phyloP scores from a whole-genome alignment of 2,113 vertebrate genomes.

The Nothobranchius kuhntae region DNA sequence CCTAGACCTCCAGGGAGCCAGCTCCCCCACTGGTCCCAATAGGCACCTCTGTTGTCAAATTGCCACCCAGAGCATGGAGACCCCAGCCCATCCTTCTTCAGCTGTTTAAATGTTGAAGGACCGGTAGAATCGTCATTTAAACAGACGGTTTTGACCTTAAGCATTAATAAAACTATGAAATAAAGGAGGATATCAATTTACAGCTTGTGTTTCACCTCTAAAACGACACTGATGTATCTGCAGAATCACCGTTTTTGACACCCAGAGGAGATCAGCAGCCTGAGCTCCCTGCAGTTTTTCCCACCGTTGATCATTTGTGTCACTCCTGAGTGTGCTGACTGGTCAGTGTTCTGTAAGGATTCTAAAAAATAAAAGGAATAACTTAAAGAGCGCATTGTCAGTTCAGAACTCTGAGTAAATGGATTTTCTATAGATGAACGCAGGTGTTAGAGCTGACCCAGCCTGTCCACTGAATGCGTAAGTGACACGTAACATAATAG shows the following conservation, averaged over 20 bases:
- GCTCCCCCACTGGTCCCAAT: too few relatives aligned
- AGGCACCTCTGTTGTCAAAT: too few relatives aligned
- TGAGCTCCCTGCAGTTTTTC: neutral
- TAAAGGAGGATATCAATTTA: neutral
- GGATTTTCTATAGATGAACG: too few relatives aligned
- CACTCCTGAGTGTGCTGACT: neutral
- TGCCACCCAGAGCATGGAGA: too few relatives aligned
- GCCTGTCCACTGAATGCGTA: too few relatives aligned
- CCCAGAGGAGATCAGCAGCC: neutral
- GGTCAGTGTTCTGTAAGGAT: neutral
- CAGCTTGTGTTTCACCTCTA: conserved; percentile 1
- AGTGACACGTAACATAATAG: too few relatives aligned
- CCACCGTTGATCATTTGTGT: conserved; percentile 3
- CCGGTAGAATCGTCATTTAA: neutral
- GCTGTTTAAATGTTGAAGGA: neutral
- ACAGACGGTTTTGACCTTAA: neutral
- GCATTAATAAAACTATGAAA: neutral
- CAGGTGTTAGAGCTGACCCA: too few relatives aligned
- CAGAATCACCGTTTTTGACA: neutral
- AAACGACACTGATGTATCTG: neutral
- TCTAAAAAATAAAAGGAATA: too few relatives aligned
- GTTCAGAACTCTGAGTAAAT: too few relatives aligned
- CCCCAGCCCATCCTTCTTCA: too few relatives aligned
- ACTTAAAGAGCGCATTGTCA: too few relatives aligned
- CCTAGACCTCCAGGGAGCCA: too few relatives aligned